These are phyloP conservation scores for Mesitornis unicolor DNA, from an alignment of 2,113 vertebrate genomes.

Conservation along the genomic window DNA sequence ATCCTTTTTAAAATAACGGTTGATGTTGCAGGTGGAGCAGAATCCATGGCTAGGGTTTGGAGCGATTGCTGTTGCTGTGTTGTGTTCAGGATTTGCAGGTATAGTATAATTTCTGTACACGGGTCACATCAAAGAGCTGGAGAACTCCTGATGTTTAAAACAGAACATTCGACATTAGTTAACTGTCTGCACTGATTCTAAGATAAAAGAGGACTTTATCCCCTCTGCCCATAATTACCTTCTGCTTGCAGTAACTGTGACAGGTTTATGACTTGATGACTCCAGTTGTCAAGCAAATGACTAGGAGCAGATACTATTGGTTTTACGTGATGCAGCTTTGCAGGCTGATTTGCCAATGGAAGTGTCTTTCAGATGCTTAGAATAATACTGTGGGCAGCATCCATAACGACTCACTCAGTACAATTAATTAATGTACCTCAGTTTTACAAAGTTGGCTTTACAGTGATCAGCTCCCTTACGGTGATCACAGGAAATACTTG, in stretches of 20 bases:
- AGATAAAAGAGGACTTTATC: neutral
- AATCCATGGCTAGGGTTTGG: constrained; percentile 86
- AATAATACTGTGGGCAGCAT: neutral
- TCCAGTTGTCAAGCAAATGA: neutral
- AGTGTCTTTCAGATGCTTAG: neutral
- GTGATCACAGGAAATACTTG: neutral
- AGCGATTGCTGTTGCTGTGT: constrained; percentile 87
- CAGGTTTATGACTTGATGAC: neutral
- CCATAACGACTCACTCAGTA: neutral
- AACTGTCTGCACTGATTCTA: neutral
- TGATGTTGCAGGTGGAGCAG: constrained; percentile 86
- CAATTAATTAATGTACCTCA: neutral
- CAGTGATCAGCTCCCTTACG: neutral
- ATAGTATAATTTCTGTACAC: neutral
- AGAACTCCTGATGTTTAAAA: neutral
- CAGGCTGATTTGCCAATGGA: neutral
- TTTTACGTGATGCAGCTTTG: neutral
- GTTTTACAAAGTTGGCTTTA: neutral
- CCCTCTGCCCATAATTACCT: neutral
- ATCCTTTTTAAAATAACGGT: neutral
- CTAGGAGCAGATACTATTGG: neutral
- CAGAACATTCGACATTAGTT: neutral
- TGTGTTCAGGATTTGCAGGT: constrained; percentile 99
- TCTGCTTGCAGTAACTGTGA: neutral
- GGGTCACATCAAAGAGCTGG: neutral